These are phyloP conservation scores for Cerastis leucographa DNA, from an alignment of 2,888 invertebrate genomes.

Conservation along the genomic window DNA sequence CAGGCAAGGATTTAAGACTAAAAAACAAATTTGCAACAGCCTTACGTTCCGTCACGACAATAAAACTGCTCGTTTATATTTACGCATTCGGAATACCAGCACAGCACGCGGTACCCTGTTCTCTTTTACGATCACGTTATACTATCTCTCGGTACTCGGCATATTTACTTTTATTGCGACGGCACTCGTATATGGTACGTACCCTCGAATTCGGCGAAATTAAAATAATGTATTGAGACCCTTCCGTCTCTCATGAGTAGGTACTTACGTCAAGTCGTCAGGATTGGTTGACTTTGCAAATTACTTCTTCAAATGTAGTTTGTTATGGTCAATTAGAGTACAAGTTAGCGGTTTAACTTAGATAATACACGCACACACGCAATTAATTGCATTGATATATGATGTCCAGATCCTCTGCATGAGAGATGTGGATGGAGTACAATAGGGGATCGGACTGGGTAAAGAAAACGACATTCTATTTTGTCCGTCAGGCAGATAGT, in stretches of 20 bases:
- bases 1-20: conserved; percentile 5
- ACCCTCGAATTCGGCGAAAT: conserved; percentile 51
- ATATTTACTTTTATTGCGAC: conserved; percentile 81
- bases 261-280: neutral
- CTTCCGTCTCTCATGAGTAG: too few relatives aligned
- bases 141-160: conserved; percentile 72
- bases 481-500: too few relatives aligned
- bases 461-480: too few relatives aligned
- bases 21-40: conserved; percentile 23
- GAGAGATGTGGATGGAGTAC: too few relatives aligned
- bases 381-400: too few relatives aligned
- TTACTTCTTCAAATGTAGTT: too few relatives aligned
- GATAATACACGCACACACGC: too few relatives aligned
- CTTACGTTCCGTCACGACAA: conserved; percentile 41
- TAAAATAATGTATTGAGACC: conserved; percentile 48
- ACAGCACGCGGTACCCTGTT: conserved; percentile 58
- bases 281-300: too few relatives aligned
- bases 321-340: too few relatives aligned
- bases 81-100: conserved; percentile 56
- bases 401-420: too few relatives aligned
- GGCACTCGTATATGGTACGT: conserved; percentile 69
- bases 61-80: conserved; percentile 64
- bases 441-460: too few relatives aligned
- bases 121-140: conserved; percentile 73
- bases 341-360: too few relatives aligned